Evolutionary conservation across 30 jellyfish, hydroid and myxozoan species (phyloP).

Genomic region (Nemopilema nomurai): DNA sequence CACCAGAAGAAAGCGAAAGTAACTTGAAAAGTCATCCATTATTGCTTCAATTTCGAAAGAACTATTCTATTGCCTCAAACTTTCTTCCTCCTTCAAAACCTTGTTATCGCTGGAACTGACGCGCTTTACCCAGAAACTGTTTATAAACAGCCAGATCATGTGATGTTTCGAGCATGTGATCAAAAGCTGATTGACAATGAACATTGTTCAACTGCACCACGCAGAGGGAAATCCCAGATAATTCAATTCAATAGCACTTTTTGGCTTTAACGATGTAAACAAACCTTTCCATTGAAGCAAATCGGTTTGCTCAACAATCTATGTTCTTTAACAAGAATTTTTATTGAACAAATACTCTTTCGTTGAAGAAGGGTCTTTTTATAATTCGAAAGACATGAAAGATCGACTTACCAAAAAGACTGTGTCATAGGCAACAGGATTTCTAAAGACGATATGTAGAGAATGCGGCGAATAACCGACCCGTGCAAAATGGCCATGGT

Average conservation of each 20-base stretch:
- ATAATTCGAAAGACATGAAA: too few species aligned
- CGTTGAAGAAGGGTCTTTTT: too few species aligned
- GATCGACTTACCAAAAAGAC: too few species aligned
- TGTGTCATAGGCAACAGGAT: too few species aligned
- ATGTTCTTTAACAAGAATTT: too few species aligned
- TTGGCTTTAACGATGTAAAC: not conserved
- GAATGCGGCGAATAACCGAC: too few species aligned
- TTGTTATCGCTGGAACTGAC: not conserved
- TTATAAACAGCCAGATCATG: constrained; percentile 45
- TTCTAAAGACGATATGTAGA: too few species aligned
- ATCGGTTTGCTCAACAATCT: too few species aligned
- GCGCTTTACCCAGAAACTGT: not conserved
- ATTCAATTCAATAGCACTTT: not conserved
- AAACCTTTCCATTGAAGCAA: not conserved
- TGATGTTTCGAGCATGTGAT: constrained; percentile 31
- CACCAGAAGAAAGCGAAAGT: constrained; percentile 37
- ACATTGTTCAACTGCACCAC: not conserved
- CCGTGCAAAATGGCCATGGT: too few species aligned
- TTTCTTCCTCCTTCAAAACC: too few species aligned
- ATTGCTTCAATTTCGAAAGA: not conserved
- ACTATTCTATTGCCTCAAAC: too few species aligned
- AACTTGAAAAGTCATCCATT: constrained; percentile 27
- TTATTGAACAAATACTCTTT: too few species aligned
- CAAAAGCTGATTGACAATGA: not conserved
- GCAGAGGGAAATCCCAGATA: not conserved